Percentiles rank a stretch among this genome's conserved stretches.
These are phyloP conservation scores for Habrosyne pyritoides DNA, from an alignment of 2,888 invertebrate genomes.

Conservation along the genomic window DNA sequence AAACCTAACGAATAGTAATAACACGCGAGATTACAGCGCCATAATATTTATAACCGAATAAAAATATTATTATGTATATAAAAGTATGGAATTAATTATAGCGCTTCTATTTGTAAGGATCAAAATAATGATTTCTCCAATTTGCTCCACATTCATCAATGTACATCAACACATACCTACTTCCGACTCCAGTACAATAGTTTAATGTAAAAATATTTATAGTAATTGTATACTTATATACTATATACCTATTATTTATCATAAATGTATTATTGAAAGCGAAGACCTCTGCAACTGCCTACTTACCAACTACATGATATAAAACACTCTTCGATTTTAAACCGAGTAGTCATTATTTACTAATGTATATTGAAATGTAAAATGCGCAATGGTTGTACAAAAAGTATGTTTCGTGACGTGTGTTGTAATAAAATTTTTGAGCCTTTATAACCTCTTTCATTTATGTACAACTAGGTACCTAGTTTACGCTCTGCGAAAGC, in stretches of 20 bases:
- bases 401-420: conserved; percentile 74
- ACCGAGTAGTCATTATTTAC: conserved; percentile 48
- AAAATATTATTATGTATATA: too few relatives aligned
- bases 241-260: neutral
- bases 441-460: conserved; percentile 36
- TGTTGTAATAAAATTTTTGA: conserved; percentile 74
- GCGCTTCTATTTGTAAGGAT: neutral
- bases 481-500: too few relatives aligned
- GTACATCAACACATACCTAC: neutral
- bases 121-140: neutral
- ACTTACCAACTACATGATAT: conserved; percentile 16
- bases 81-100: neutral
- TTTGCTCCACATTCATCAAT: neutral
- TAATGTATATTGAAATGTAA: conserved; percentile 39
- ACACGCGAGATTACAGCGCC: neutral
- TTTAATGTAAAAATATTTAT: neutral
- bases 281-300: neutral
- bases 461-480: conserved; percentile 12
- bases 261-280: neutral
- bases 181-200: neutral
- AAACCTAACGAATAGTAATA: too few relatives aligned
- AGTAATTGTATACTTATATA: neutral
- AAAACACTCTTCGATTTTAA: conserved; percentile 38
- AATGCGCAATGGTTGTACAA: conserved; percentile 70
- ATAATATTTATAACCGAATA: neutral